Conservation (phyloP, 2,797 vertebrate genomes). For the Adrianichthys oophorus region DNA sequence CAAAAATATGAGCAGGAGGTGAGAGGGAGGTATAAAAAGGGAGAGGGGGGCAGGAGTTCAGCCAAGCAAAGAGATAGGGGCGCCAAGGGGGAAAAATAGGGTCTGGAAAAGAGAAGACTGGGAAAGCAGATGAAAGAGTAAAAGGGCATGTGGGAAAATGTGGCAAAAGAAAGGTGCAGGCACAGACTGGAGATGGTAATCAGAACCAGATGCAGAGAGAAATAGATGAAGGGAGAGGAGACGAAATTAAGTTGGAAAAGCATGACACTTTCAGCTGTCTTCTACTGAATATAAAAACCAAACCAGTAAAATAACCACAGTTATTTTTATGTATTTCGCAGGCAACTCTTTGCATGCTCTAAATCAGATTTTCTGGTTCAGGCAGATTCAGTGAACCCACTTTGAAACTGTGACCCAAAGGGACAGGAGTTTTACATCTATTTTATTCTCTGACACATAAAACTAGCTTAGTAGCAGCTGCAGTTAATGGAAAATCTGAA, state of each 20-base stretch:
- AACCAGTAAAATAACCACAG: neutral
- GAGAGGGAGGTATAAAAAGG: conserved; percentile 20
- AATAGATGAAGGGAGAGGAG: conserved; percentile 46
- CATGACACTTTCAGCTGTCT: conserved; percentile 51
- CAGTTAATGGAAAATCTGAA: neutral
- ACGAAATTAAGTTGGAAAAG: conserved; percentile 53
- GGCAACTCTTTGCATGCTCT: neutral
- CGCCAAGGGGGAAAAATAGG: conserved; percentile 16
- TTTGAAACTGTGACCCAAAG: conserved; percentile 5
- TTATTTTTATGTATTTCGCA: conserved; percentile 1
- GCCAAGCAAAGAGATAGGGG: conserved; percentile 36
- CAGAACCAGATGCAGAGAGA: conserved; percentile 70
- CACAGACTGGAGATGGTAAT: conserved; percentile 53
- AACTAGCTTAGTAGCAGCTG: conserved; percentile 7
- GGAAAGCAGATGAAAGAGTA: conserved; percentile 41
- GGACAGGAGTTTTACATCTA: neutral
- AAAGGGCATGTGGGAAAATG: conserved; percentile 35
- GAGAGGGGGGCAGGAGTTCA: conserved; percentile 11
- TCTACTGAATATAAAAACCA: neutral
- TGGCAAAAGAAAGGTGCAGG: conserved; percentile 44
- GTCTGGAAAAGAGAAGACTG: conserved; percentile 31
- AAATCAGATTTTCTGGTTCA: conserved; percentile 4
- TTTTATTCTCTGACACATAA: neutral
- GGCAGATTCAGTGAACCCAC: neutral
- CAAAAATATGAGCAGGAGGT: conserved; percentile 46